Evolutionary conservation across 2,797 vertebrate species (phyloP).

Genomic region (Onychomys torridus): DNA sequence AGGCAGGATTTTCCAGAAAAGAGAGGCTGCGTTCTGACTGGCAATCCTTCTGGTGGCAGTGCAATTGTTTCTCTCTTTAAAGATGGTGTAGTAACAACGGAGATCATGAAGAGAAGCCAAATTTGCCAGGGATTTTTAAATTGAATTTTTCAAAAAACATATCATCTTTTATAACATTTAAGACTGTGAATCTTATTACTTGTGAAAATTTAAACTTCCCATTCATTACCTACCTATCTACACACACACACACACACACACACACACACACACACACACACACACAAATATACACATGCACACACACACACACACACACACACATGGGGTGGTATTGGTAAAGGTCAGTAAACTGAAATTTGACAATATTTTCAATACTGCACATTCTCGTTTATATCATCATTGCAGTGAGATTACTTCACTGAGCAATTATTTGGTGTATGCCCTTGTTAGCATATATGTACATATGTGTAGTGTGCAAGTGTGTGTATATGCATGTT

Average conservation of each 20-base stretch:
- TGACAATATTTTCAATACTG: background rate
- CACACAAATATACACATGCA: background rate
- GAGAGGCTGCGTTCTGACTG: background rate
- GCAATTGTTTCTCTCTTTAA: background rate
- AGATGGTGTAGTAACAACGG: background rate
- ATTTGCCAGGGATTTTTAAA: background rate
- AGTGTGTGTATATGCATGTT: background rate
- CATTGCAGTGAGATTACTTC: background rate
- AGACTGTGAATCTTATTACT: background rate
- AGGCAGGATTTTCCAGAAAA: background rate
- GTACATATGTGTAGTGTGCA: background rate
- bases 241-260: background rate
- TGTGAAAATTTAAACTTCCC: conserved; percentile 46
- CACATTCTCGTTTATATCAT: background rate
- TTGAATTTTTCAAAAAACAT: background rate
- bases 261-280: background rate
- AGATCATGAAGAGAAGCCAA: background rate
- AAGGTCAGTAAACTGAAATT: background rate
- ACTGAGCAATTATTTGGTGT: background rate
- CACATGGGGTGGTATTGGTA: background rate
- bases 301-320: background rate
- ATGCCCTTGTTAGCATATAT: background rate
- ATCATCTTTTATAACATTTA: background rate
- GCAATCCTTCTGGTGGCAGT: background rate
- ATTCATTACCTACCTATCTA: background rate